Evolutionary conservation across 1,140 invertebrate genomes (phyloP).

Genomic region (Gerris buenoi): DNA sequence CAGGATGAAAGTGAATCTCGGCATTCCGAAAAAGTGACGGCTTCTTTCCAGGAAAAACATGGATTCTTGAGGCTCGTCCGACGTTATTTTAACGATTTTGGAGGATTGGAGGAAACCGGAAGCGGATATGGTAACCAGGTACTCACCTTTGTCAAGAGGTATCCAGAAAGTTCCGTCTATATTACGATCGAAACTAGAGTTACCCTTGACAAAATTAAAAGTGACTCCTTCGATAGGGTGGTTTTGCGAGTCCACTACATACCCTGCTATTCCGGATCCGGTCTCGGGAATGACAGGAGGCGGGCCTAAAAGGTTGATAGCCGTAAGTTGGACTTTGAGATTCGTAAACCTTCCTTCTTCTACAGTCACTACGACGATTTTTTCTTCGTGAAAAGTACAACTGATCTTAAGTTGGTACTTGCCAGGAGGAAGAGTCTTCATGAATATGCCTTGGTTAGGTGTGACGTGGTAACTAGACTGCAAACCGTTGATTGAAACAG

Average conservation of each 20-base stretch:
- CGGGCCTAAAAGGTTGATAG: slow-evolving; percentile 8
- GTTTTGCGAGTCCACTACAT: slow-evolving; percentile 37
- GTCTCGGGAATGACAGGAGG: not conserved
- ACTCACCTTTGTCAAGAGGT: slow-evolving; percentile 28
- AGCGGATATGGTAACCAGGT: not conserved
- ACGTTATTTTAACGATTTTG: not conserved
- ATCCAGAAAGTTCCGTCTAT: slow-evolving; percentile 42
- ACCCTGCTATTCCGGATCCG: slow-evolving; percentile 28
- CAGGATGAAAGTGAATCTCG: not conserved
- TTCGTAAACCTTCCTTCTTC: slow-evolving; percentile 26
- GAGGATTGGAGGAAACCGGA: not conserved
- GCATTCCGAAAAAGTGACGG: not conserved
- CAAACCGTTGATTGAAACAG: slow-evolving; percentile 42
- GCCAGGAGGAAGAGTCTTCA: slow-evolving; percentile 47
- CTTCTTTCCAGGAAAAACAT: not conserved
- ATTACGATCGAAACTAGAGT: slow-evolving; percentile 32
- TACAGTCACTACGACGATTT: slow-evolving; percentile 7
- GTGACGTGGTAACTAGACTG: slow-evolving; percentile 42
- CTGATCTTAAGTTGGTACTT: slow-evolving; percentile 35
- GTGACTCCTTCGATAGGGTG: slow-evolving; percentile 41
- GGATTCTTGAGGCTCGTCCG: not conserved
- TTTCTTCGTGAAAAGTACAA: slow-evolving; percentile 11
- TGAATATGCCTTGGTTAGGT: slow-evolving; percentile 48
- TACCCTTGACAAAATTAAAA: slow-evolving; percentile 34
- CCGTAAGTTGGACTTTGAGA: slow-evolving; percentile 24